A percentile compares a stretch with the other conserved stretches of the same genome.
These are phyloP conservation scores for Phengaris alcon DNA, from an alignment of 2,888 invertebrate species.

Conservation along the genomic window DNA sequence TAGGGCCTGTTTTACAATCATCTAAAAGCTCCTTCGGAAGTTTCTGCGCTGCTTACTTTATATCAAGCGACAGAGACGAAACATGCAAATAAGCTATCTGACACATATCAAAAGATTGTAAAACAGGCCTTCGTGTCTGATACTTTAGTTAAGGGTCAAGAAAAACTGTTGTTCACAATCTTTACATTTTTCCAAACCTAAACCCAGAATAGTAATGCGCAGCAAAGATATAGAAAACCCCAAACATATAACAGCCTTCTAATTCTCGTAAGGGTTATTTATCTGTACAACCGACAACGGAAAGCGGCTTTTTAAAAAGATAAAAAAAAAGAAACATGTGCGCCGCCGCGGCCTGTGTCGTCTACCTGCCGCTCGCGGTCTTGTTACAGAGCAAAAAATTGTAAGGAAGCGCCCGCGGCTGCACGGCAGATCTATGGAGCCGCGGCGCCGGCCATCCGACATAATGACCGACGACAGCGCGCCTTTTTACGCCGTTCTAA, in stretches of 20 bases:
- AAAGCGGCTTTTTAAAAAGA: not conserved
- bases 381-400: conserved; percentile 70
- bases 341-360: conserved; percentile 31
- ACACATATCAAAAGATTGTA: too few species aligned
- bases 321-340: conserved; percentile 14
- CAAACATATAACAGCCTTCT: not conserved
- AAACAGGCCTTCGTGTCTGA: too few species aligned
- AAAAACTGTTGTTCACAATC: too few species aligned
- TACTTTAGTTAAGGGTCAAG: too few species aligned
- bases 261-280: not conserved
- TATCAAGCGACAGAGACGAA: too few species aligned
- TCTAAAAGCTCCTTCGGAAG: too few species aligned
- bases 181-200: too few species aligned
- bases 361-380: conserved; percentile 65
- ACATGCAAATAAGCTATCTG: too few species aligned
- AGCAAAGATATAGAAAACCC: too few species aligned
- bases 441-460: conserved; percentile 61
- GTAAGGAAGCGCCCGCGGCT: conserved; percentile 59
- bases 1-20: too few species aligned
- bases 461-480: conserved; percentile 35
- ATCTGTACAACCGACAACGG: not conserved
- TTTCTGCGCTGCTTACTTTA: too few species aligned
- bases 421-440: conserved; percentile 69
- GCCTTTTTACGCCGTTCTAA: conserved; percentile 34
- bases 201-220: too few species aligned